Evolutionary conservation across 2,797 vertebrate species (phyloP).

Genomic region (Gadopsis bispinosus): DNA sequence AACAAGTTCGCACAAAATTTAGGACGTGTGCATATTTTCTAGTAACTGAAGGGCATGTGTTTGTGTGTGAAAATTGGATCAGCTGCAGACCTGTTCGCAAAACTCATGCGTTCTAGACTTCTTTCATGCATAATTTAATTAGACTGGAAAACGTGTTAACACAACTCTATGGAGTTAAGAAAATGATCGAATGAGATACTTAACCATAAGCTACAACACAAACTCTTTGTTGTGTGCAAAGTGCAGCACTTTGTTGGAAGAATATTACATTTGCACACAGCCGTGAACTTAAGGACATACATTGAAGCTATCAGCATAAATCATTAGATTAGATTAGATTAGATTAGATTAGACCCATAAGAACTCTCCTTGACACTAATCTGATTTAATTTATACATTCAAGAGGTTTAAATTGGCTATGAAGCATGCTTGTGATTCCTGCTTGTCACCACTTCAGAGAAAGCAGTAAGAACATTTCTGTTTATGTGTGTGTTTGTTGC

Average conservation of each 20-base stretch:
- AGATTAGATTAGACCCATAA: neutral
- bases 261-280: neutral
- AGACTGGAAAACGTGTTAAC: neutral
- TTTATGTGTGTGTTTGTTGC: constrained; percentile 60
- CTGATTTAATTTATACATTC: neutral
- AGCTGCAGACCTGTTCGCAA: neutral
- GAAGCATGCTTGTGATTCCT: constrained; percentile 36
- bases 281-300: neutral
- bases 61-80: neutral
- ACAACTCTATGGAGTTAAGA: neutral
- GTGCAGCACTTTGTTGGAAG: neutral
- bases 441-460: constrained; percentile 12
- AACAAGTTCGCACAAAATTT: neutral
- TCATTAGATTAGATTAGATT: constrained; percentile 7
- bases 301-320: constrained; percentile 1
- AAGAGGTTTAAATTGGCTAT: neutral
- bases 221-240: neutral
- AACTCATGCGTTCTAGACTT: neutral
- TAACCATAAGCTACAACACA: neutral
- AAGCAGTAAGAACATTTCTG: constrained; percentile 31
- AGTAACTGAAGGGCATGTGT: neutral
- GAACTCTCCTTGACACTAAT: neutral
- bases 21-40: neutral
- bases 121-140: neutral
- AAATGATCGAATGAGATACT: neutral